These are phyloP conservation scores for Rhabdomys dilectus DNA, from an alignment of 2,113 vertebrate genomes.

Conservation along the genomic window DNA sequence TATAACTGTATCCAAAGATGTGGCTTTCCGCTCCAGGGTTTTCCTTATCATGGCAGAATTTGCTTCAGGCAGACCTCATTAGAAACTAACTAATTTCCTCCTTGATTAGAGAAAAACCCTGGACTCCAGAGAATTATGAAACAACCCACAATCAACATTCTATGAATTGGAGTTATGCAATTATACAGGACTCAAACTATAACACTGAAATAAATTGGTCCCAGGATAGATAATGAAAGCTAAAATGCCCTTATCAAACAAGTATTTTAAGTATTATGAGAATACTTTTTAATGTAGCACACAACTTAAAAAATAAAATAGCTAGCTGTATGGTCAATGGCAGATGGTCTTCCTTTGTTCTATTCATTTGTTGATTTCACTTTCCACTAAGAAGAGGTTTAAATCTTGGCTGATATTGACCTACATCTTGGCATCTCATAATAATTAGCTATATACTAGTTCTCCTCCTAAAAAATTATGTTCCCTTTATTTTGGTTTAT, in stretches of 20 bases:
- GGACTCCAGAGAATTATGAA: not conserved
- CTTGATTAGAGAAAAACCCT: not conserved
- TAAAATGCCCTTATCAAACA: not conserved
- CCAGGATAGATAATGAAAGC: not conserved
- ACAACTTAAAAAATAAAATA: not conserved
- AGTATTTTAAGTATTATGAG: not conserved
- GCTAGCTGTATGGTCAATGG: not conserved
- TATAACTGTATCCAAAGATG: not conserved
- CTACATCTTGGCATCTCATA: not conserved
- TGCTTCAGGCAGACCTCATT: not conserved
- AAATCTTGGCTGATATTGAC: not conserved
- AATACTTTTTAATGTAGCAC: not conserved
- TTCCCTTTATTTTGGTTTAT: slow-evolving; percentile 29
- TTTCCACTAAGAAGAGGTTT: not conserved
- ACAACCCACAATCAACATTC: not conserved
- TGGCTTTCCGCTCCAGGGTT: not conserved
- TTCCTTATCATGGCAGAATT: slow-evolving; percentile 14
- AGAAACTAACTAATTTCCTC: slow-evolving; percentile 10
- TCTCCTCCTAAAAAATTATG: not conserved
- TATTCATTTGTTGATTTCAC: not conserved
- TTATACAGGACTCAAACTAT: not conserved
- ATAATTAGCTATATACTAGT: not conserved
- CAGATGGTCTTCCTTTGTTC: not conserved
- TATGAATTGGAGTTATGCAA: slow-evolving; percentile 6
- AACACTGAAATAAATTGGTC: not conserved